A percentile compares a stretch with the other conserved stretches of the same genome.
These are phyloP conservation scores for Rhagium mordax DNA, from an alignment of 2,888 invertebrate species.

Conservation along the genomic window DNA sequence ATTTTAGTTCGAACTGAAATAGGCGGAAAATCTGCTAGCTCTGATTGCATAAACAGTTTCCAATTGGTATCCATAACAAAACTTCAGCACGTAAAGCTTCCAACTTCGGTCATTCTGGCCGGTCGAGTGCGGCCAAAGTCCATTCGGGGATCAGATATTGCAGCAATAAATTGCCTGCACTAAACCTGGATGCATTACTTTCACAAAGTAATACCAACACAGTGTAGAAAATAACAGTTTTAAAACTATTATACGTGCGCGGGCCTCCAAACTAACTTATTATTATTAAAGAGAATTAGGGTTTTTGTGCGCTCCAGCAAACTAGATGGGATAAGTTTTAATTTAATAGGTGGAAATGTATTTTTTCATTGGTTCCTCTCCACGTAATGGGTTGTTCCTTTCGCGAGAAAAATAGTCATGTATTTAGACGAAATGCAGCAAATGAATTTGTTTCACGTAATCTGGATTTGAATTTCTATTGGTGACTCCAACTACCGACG, in stretches of 20 bases:
- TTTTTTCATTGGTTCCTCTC: not conserved
- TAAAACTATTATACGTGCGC: constrained; percentile 38
- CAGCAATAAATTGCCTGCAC: constrained; percentile 54
- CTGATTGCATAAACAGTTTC: constrained; percentile 62
- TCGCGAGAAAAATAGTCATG: not conserved
- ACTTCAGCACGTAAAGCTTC: constrained; percentile 58
- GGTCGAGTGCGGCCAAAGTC: constrained; percentile 58
- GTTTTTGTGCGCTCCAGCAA: not conserved
- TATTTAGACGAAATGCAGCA: not conserved
- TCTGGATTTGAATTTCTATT: no score
- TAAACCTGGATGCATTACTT: constrained; percentile 58
- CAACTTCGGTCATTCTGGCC: constrained; percentile 57
- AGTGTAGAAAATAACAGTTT: constrained; percentile 38
- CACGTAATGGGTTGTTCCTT: not conserved
- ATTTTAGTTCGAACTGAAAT: constrained; percentile 52
- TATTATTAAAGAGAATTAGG: not conserved
- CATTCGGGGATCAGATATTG: constrained; percentile 58
- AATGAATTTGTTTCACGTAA: not conserved
- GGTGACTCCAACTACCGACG: no score
- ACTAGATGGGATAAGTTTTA: not conserved
- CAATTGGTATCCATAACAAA: constrained; percentile 60
- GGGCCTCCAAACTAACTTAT: constrained; percentile 4
- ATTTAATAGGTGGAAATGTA: constrained; percentile 2
- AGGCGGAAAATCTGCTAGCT: constrained; percentile 59
- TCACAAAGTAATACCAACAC: constrained; percentile 48